Evolutionary conservation across 2,888 invertebrate genomes (phyloP).

Genomic region (Aethes cnicana): DNA sequence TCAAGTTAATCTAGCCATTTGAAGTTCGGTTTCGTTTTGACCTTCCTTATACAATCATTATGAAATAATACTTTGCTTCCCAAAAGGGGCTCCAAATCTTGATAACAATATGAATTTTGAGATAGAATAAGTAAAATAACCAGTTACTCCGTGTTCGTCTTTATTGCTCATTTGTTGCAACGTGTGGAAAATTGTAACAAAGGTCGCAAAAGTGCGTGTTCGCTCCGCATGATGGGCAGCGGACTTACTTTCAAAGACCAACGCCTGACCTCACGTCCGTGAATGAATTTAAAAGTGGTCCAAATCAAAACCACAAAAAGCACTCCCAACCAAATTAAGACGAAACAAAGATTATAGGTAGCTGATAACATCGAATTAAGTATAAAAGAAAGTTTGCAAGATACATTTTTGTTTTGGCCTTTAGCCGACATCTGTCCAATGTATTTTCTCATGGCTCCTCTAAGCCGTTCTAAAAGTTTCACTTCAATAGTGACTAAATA

Average conservation of each 20-base stretch:
- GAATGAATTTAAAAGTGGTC: slow-evolving; percentile 52
- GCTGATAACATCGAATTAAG: slow-evolving; percentile 27
- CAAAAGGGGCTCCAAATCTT: no score
- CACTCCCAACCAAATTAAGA: slow-evolving; percentile 37
- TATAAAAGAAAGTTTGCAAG: slow-evolving; percentile 30
- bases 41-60: no score
- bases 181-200: slow-evolving; percentile 1
- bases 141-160: no score
- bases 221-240: slow-evolving; percentile 27
- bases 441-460: neutral
- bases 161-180: no score
- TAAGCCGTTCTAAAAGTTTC: no score
- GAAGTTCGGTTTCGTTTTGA: no score
- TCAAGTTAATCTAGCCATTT: no score
- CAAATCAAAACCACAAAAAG: slow-evolving; percentile 52
- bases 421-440: slow-evolving; percentile 25
- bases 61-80: no score
- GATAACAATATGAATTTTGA: no score
- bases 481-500: no score
- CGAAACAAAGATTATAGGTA: slow-evolving; percentile 29
- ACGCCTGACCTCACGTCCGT: slow-evolving; percentile 54
- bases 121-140: no score
- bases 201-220: slow-evolving; percentile 2
- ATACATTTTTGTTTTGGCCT: slow-evolving; percentile 27
- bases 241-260: slow-evolving; percentile 53